phyloP scores from a whole-genome alignment of 2,888 invertebrate genomes.

The Torymus auratus region DNA sequence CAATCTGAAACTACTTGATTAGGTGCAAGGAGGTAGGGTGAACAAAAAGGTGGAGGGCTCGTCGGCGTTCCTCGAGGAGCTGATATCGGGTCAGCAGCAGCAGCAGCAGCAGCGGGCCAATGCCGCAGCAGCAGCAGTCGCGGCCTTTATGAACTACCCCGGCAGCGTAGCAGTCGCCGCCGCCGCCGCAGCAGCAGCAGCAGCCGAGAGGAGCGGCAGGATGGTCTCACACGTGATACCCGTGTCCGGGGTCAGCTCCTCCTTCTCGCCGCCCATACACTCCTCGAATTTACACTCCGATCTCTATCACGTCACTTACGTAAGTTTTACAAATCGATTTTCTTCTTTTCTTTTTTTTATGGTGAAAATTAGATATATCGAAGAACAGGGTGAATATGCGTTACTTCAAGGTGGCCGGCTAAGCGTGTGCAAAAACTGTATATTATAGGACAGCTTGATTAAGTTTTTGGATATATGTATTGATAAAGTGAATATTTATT shows the following conservation, averaged over 20 bases:
- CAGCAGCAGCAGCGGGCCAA: conserved; percentile 28
- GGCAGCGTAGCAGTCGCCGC: conserved; percentile 53
- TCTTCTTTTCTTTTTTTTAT: too few species aligned
- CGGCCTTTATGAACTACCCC: conserved; percentile 55
- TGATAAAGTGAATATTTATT: too few species aligned
- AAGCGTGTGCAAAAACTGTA: too few species aligned
- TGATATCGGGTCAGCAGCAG: conserved; percentile 55
- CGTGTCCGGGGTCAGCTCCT: conserved; percentile 51
- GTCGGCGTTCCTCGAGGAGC: conserved; percentile 47
- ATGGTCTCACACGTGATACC: conserved; percentile 57
- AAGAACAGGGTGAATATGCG: too few species aligned
- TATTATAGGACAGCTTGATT: too few species aligned
- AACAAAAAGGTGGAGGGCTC: conserved; percentile 54
- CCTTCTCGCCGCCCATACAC: conserved; percentile 41
- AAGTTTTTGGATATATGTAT: too few species aligned
- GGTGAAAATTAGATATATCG: too few species aligned
- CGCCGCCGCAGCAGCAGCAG: conserved; percentile 38
- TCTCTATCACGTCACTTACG: conserved; percentile 52
- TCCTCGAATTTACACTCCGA: conserved; percentile 44
- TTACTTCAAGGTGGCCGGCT: too few species aligned
- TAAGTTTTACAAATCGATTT: not conserved
- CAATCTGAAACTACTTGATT: too few species aligned
- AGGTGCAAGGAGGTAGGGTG: too few species aligned
- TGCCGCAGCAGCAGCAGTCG: conserved; percentile 50
- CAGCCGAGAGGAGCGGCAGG: conserved; percentile 35